Evolutionary conservation across 2,888 invertebrate genomes (phyloP).

Genomic region (Megastigmus dorsalis): DNA sequence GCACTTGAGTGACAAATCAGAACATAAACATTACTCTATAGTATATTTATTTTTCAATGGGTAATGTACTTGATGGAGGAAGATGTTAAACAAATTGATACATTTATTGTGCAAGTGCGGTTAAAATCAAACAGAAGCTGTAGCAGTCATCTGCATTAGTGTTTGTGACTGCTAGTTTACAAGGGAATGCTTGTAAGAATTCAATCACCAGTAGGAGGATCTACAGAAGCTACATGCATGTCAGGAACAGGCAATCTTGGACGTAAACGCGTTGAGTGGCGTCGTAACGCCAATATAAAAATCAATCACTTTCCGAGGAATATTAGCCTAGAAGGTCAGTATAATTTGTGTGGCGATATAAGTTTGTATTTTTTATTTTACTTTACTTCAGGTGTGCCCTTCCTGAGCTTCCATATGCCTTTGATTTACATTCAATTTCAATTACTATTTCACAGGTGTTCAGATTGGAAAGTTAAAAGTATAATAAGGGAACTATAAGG

Average conservation of each 20-base stretch:
- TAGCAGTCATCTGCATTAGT: slow-evolving; percentile 44
- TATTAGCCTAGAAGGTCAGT: slow-evolving; percentile 40
- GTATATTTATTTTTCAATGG: slow-evolving; percentile 69
- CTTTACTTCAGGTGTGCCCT: too few relatives aligned
- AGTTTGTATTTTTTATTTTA: too few relatives aligned
- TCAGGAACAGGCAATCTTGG: slow-evolving; percentile 73
- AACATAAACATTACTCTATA: slow-evolving; percentile 65
- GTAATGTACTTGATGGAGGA: slow-evolving; percentile 64
- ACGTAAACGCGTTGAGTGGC: slow-evolving; percentile 75
- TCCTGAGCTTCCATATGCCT: too few relatives aligned
- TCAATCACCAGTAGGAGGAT: slow-evolving; percentile 33
- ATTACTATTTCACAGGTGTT: slow-evolving; percentile 25
- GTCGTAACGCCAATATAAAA: slow-evolving; percentile 71
- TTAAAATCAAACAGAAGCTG: slow-evolving; percentile 55
- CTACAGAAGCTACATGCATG: slow-evolving; percentile 72
- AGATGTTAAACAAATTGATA: slow-evolving; percentile 59
- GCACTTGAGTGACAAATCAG: slow-evolving; percentile 62
- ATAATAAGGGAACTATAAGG: slow-evolving; percentile 64
- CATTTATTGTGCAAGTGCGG: slow-evolving; percentile 57
- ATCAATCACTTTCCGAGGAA: slow-evolving; percentile 28
- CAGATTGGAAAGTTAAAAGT: slow-evolving; percentile 41
- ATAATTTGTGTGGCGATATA: background rate
- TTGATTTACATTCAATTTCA: background rate
- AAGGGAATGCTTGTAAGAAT: slow-evolving; percentile 51
- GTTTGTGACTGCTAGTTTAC: slow-evolving; percentile 51